Evolutionary conservation across 1,140 invertebrate genomes (phyloP).

Genomic region (Calephelis virginiensis): DNA sequence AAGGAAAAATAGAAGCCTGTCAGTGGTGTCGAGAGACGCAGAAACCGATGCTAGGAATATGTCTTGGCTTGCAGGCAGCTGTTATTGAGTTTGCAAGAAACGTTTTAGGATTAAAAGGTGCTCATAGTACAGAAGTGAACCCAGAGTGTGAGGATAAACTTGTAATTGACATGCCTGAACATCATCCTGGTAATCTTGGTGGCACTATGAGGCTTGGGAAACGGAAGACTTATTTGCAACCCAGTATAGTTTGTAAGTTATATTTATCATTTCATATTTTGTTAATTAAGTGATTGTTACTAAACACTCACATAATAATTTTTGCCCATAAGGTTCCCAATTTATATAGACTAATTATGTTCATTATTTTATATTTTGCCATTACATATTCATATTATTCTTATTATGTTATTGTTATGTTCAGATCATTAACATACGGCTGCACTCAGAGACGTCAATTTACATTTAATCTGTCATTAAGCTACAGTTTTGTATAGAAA

Average conservation of each 20-base stretch:
- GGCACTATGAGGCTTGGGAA: conserved; percentile 99
- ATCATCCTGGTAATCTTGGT: conserved; percentile 94
- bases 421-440: too few species aligned
- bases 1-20: conserved; percentile 97
- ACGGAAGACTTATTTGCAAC: conserved; percentile 90
- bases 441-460: too few species aligned
- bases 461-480: too few species aligned
- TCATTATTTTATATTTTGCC: too few species aligned
- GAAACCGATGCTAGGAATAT: conserved; percentile 97
- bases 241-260: conserved; percentile 85
- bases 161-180: conserved; percentile 99
- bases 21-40: conserved; percentile 94
- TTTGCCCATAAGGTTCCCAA: too few species aligned
- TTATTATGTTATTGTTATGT: too few species aligned
- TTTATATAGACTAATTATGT: too few species aligned
- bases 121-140: conserved; percentile 94
- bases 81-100: conserved; percentile 98
- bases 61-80: conserved; percentile 97
- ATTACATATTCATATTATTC: too few species aligned
- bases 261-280: conserved; percentile 17
- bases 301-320: background rate
- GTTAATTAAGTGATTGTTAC: background rate
- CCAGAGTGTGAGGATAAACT: conserved; percentile 86
- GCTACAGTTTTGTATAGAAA: too few species aligned
- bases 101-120: conserved; percentile 86